Evolutionary conservation across 2,113 vertebrate genomes (phyloP).

Genomic region (Tretioscincus oriximinensis): DNA sequence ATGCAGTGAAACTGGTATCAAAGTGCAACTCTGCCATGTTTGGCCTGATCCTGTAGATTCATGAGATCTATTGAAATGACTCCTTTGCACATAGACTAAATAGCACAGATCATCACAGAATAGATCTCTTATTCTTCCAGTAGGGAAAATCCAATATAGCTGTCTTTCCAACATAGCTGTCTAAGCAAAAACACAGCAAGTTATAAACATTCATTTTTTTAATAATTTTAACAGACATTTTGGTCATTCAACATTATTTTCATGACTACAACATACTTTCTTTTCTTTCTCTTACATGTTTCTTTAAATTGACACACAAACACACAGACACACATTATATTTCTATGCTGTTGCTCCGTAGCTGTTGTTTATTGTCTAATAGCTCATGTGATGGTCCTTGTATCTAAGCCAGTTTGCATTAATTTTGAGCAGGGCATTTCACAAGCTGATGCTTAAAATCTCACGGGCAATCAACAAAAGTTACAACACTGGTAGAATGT

Average conservation of each 20-base stretch:
- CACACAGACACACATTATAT: too few relatives aligned
- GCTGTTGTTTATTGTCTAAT: constrained; percentile 20
- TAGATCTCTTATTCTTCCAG: background rate
- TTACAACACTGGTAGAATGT: background rate
- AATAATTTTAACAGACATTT: background rate
- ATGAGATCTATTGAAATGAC: background rate
- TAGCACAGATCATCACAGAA: background rate
- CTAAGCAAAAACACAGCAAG: background rate
- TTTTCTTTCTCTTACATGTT: background rate
- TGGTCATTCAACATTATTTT: background rate
- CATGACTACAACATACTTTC: too few relatives aligned
- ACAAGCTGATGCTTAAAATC: background rate
- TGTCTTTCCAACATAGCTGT: background rate
- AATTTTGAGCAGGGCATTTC: background rate
- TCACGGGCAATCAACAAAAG: background rate
- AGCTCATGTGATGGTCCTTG: background rate
- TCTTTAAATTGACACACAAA: background rate
- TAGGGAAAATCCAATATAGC: background rate
- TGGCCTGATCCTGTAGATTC: background rate
- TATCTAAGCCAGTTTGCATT: constrained; percentile 17
- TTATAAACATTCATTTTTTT: background rate
- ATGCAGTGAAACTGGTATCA: too few relatives aligned
- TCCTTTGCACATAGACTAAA: background rate
- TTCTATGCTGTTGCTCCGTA: constrained; percentile 2
- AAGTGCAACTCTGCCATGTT: background rate